Base-by-base conservation (phyloP, 2,113 vertebrate genomes). In the Felis chaus region DNA sequence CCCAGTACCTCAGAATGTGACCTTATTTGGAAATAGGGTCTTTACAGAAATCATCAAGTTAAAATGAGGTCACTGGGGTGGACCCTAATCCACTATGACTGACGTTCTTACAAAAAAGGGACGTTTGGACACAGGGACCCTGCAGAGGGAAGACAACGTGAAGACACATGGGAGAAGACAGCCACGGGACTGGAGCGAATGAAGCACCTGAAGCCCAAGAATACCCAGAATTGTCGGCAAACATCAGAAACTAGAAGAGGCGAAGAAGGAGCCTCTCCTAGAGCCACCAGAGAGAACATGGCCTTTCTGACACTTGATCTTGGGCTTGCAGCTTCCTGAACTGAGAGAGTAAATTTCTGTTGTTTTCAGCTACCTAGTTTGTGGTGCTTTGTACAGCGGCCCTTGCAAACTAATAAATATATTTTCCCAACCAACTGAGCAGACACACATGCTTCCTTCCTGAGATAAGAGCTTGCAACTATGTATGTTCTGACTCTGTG, bases 21-120 rank as follows among this genome's bases (percentile, higher is more conserved):
- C n/a, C 39, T 91, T 89, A 79, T 93, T 93, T 93, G 76, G 57
- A 92, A 86, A 69, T 16, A 57, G 3, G 68, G 7, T 90, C 53
- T 92, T 91, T 66, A 74, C 39, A 95, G 88, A 96, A 41, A 53
- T 31, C 89, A 94, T 81, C n/a, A 92, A 87, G 5, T 91, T 94
- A 86, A 92, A 94, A 94, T 66, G 68, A 96, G 61, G 48, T 86
- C 68, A 94, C 50, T 86, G 65, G 36, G 73, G 80, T 68, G 23
- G 83, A 66, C 83, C 83, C 1, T 83, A 87, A 92, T 91, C 53
- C 63, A 83, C 39, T 71, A 81, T 92, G 61, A 92, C 53, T 66
- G 79, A 55, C 79, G 84, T 50, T 48, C 39, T 94, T 73, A 89
- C 53, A 71, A 82, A 86, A 93, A 33, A 76, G 65, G 36, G 80